phyloP scores from a whole-genome alignment of 2,797 vertebrate species.

The Hapalemur alaotrensis region DNA sequence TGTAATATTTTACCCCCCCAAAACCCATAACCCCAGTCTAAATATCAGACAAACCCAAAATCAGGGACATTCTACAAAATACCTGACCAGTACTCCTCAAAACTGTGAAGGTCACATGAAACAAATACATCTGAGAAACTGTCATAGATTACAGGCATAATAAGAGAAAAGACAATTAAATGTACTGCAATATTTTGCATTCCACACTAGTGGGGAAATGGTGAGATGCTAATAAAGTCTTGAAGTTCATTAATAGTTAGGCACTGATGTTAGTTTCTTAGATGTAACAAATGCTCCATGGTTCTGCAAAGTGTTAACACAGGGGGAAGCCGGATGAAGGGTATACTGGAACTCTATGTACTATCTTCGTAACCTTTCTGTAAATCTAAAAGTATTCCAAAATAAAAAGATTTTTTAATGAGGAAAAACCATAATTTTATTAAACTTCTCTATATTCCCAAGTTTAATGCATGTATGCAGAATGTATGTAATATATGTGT shows the following conservation, averaged over 20 bases:
- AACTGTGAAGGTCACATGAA: background rate
- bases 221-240: no score
- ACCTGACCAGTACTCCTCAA: background rate
- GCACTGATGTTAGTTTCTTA: background rate
- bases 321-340: background rate
- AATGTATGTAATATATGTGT: background rate
- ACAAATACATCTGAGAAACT: background rate
- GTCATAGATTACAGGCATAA: background rate
- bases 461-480: background rate
- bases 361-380: background rate
- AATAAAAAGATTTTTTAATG: background rate
- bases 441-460: background rate
- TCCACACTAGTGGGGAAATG: background rate
- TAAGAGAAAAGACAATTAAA: background rate
- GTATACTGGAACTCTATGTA: background rate
- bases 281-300: background rate
- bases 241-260: background rate
- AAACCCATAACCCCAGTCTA: background rate
- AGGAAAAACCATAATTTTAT: background rate
- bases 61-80: background rate
- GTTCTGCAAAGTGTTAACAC: background rate
- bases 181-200: rapidly evolving
- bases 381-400: background rate
- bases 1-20: background rate
- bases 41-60: background rate